Evolutionary conservation across 1,140 invertebrate genomes (phyloP), one percentile per base, ranked within the genome.

Genomic region (Alviniconcha marisindica): DNA sequence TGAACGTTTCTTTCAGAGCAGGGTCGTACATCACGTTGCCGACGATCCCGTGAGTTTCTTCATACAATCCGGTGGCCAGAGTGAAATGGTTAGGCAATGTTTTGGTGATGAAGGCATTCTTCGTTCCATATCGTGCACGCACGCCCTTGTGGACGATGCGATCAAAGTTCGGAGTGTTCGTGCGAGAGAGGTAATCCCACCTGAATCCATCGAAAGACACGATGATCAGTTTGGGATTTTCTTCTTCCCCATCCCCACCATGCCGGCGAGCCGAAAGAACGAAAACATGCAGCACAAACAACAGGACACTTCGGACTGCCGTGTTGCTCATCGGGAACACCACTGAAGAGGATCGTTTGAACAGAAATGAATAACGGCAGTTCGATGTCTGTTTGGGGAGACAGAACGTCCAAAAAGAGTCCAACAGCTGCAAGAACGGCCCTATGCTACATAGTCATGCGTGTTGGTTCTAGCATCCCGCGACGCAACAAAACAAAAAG

Each of bases 1-100:
- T 83, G 71, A 95, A 93, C 7, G 85, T 91, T 78, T 93, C 92
- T 28, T 94, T 93, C 2, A 93, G 92, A 1, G 90, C 84, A 5
- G 93, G 92, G 91, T 96, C 96, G 88, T 94, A 96, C 88, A 95
- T 94, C 42, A 90, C 90, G 92, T 96, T 97, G 0, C 95, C 96
- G 7, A 97, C 89, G 77, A 97, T 95, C 10, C 96, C 96, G 92
- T 97, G 96, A 77, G 91, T 94, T 91, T 96, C 96, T 0, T 95
- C 93, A 89, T 95, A 96, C 28, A 96, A 88, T 7, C 96, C 96
- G 36, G 96, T 97, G 0, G 95, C 96, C 63, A 97, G 95, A 0
- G 95, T 95, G 88, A 96, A 96, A 93, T 97, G 96, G 93, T 97
- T 97, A 1, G 96, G 96, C 91, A 96, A 96, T 1, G 96, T 97